phyloP scores from a whole-genome alignment of 2,797 vertebrate genomes.

The Holocentrus rufus region DNA sequence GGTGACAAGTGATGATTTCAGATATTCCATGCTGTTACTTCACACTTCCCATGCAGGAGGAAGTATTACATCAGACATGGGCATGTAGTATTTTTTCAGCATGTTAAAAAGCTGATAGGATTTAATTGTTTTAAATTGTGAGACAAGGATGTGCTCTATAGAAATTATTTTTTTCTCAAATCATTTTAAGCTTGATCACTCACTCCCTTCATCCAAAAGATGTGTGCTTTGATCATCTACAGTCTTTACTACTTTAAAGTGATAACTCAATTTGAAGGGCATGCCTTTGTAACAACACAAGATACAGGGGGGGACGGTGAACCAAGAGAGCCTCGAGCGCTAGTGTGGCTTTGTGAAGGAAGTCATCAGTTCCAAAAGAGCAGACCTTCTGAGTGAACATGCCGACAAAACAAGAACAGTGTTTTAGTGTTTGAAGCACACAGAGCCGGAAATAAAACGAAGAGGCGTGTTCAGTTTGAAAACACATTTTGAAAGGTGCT shows the following conservation, averaged over 20 bases:
- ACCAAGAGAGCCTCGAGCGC: slow-evolving; percentile 31
- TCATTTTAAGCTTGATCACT: slow-evolving; percentile 31
- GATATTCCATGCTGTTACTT: slow-evolving; percentile 36
- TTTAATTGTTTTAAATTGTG: slow-evolving; percentile 4
- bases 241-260: slow-evolving; percentile 53
- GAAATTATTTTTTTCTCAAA: slow-evolving; percentile 27
- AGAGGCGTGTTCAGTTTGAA: slow-evolving; percentile 34
- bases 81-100: slow-evolving; percentile 18
- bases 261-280: slow-evolving; percentile 45
- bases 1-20: slow-evolving; percentile 46
- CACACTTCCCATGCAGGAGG: slow-evolving; percentile 56
- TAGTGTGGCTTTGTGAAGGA: slow-evolving; percentile 40
- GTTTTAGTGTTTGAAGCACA: slow-evolving; percentile 38
- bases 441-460: slow-evolving; percentile 29
- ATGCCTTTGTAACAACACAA: slow-evolving; percentile 68
- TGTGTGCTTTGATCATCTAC: slow-evolving; percentile 20
- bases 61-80: slow-evolving; percentile 24
- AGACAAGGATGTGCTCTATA: not conserved
- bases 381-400: slow-evolving; percentile 71
- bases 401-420: slow-evolving; percentile 50
- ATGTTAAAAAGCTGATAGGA: slow-evolving; percentile 34
- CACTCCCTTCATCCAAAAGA: slow-evolving; percentile 49
- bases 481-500: slow-evolving; percentile 73
- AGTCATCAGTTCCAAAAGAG: slow-evolving; percentile 39
- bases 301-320: slow-evolving; percentile 38